phyloP scores from a whole-genome alignment of 2,797 vertebrate genomes.

The Psittacula echo region DNA sequence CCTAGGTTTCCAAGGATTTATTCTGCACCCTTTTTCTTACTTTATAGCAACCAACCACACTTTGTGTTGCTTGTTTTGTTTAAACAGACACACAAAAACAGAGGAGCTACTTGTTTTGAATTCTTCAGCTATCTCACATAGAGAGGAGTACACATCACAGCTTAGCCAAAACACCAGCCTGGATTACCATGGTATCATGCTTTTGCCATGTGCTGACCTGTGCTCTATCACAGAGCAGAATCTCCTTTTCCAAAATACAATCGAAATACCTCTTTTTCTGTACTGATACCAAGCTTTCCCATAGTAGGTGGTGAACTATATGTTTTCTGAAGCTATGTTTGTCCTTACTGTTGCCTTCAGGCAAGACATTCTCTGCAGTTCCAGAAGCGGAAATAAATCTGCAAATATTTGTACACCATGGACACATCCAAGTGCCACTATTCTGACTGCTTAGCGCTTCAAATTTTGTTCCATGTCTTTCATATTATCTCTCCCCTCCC shows the following conservation, averaged over 20 bases:
- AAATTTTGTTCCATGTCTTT: conserved; percentile 23
- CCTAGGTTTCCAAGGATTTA: background rate
- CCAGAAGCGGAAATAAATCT: background rate
- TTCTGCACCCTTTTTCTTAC: background rate
- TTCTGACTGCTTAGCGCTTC: conserved; percentile 1
- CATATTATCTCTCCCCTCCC: conserved; percentile 22
- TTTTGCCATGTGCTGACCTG: background rate
- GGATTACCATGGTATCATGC: background rate
- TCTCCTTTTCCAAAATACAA: background rate
- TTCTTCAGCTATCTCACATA: background rate
- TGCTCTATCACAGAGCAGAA: background rate
- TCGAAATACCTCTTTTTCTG: background rate
- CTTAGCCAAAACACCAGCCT: background rate
- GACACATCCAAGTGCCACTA: background rate
- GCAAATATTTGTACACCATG: background rate
- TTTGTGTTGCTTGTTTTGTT: background rate
- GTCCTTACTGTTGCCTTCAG: background rate
- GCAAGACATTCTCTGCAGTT: background rate
- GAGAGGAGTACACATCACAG: background rate
- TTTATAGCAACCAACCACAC: background rate
- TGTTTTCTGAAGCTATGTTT: background rate
- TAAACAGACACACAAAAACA: background rate
- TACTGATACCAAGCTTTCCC: background rate
- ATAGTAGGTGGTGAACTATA: background rate
- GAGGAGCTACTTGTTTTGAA: background rate